phyloP scores from a whole-genome alignment of 2,888 invertebrate genomes.

The Harmothoe impar region DNA sequence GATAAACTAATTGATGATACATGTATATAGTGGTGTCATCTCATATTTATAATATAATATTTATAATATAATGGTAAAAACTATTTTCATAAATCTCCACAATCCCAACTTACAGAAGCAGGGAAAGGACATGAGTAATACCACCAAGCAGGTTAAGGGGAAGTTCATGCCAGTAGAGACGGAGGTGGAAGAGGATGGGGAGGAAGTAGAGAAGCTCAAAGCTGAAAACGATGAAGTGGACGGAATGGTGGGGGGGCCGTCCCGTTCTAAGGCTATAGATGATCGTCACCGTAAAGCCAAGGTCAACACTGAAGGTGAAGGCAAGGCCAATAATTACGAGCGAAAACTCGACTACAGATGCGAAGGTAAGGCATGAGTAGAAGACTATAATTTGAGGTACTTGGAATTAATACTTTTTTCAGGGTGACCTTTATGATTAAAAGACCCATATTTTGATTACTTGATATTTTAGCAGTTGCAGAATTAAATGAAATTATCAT shows the following conservation, averaged over 20 bases:
- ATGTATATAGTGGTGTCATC: too few relatives aligned
- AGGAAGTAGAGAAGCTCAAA: constrained; percentile 70
- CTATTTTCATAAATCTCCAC: not conserved
- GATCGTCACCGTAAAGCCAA: constrained; percentile 63
- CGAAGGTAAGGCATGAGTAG: constrained; percentile 74
- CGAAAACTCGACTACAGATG: constrained; percentile 77
- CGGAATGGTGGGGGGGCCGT: not conserved
- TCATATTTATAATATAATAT: too few relatives aligned
- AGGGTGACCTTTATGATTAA: too few relatives aligned
- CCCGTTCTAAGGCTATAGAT: constrained; percentile 67
- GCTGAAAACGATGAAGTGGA: constrained; percentile 72
- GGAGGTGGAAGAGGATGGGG: constrained; percentile 71
- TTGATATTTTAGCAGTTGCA: too few relatives aligned
- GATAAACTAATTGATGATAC: too few relatives aligned
- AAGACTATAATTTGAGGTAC: too few relatives aligned
- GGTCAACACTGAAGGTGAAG: constrained; percentile 67
- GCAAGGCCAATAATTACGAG: constrained; percentile 73
- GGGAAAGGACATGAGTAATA: constrained; percentile 67
- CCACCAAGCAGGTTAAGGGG: constrained; percentile 70
- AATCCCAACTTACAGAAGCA: not conserved
- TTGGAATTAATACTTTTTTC: too few relatives aligned
- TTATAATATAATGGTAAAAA: not conserved
- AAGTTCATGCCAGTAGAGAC: constrained; percentile 72
- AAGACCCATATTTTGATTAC: too few relatives aligned
- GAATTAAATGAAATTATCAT: too few relatives aligned